Base-by-base conservation (phyloP, 2,797 vertebrate genomes). In the Botia kubotai region DNA sequence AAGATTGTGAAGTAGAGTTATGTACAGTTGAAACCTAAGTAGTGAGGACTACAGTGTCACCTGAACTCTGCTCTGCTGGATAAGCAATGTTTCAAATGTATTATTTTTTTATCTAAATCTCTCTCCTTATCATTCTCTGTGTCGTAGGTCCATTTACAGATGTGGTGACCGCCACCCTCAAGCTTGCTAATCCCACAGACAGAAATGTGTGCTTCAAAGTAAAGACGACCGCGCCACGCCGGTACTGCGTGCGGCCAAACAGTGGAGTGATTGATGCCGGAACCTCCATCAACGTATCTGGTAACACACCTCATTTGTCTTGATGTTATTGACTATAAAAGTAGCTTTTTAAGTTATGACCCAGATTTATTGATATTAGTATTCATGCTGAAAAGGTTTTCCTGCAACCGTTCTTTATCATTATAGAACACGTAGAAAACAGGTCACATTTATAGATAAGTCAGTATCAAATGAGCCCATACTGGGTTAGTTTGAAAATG, bases 171-270 rank as follows among this genome's bases (percentile, higher is more conserved):
- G 96, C 97, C 89, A 97, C 96, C 90, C 93, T 99, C 87, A 99
- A 98, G 92, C 97, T 99, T 57, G 93, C 95, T 89, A 99, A 99
- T 90, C 97, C 98, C 11, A 97, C 97, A 93, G 97, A 99, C 87
- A 95, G 94, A 90, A 98, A 97, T 81, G 95, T 99, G 84, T 98
- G 97, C 88, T 99, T 99, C 90, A 99, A 99, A 94, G 97, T 99
- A 86, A 99, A 99, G 96, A 99, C 97, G 58, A 99, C 98, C 1
- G 98, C 98, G 0, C 98, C 98, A 0, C 97, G 97, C 72, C 95
- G 98, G 87, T 99, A 99, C 92, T 99, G 98, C 58, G 97, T 99
- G 85, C 94, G 97, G 89, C 98, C 98, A 87, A 99, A 99, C 95
- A 99, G 97, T 57, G 98, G 98, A 85, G 95, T 98, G 92, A 96